A percentile compares a stretch with the other conserved stretches of the same genome.
phyloP scores from a whole-genome alignment of 2,113 vertebrate genomes.

The Galemys pyrenaicus region DNA sequence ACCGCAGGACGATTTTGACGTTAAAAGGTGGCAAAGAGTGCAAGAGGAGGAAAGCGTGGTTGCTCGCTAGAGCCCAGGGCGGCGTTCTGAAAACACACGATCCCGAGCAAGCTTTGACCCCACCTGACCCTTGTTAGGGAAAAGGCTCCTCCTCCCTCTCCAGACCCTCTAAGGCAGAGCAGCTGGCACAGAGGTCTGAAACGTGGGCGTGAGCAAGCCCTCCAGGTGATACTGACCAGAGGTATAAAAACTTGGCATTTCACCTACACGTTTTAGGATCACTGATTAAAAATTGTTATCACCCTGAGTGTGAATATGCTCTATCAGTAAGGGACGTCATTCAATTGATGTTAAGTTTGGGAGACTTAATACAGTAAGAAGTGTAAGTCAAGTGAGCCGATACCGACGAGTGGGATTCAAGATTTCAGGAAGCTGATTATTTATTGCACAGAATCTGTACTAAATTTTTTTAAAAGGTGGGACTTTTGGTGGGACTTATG shows the following conservation, averaged over 20 bases:
- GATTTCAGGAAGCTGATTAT: neutral
- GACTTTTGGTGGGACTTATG: too few species aligned
- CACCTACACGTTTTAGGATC: neutral
- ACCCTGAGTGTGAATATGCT: neutral
- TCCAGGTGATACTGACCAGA: neutral
- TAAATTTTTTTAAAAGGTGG: neutral
- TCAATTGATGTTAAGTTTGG: neutral
- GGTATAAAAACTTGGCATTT: neutral
- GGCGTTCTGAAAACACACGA: neutral
- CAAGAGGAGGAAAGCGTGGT: rapidly evolving
- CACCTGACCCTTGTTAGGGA: neutral
- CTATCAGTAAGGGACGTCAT: neutral
- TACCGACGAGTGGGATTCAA: neutral
- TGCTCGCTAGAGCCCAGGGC: rapidly evolving
- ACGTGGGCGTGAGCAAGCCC: neutral
- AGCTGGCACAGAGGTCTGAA: too few species aligned
- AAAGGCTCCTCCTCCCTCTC: neutral
- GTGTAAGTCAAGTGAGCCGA: neutral
- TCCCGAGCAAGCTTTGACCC: neutral
- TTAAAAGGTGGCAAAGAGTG: neutral
- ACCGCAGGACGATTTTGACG: neutral
- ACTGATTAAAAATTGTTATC: neutral
- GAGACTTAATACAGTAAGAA: neutral
- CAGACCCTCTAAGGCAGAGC: too few species aligned
- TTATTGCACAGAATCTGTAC: neutral